These are phyloP conservation scores for Volucella zonaria DNA, from an alignment of 2,888 invertebrate genomes.

Conservation along the genomic window DNA sequence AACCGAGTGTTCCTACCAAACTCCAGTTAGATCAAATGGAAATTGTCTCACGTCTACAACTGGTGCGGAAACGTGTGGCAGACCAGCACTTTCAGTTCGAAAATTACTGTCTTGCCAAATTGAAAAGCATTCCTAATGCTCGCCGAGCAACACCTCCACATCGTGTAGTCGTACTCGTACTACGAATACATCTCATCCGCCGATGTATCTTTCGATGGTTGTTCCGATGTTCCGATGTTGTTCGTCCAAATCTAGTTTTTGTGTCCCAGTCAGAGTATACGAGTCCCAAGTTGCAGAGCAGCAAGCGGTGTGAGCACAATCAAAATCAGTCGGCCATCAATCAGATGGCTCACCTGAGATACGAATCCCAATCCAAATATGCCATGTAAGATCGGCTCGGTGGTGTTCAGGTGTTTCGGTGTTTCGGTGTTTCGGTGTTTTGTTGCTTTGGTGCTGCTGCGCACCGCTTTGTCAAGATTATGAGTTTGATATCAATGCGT, in stretches of 20 bases:
- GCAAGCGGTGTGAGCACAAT: slow-evolving; percentile 63
- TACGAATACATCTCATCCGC: not conserved
- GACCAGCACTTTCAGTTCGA: slow-evolving; percentile 31
- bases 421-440: no score
- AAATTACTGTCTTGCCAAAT: slow-evolving; percentile 48
- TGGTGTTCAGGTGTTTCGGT: no score
- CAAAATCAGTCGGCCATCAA: slow-evolving; percentile 71
- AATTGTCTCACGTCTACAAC: slow-evolving; percentile 68
- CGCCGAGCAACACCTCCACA: slow-evolving; percentile 42
- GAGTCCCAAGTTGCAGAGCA: not conserved
- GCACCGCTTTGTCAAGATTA: slow-evolving; percentile 70
- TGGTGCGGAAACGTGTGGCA: slow-evolving; percentile 67
- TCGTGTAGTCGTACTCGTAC: slow-evolving; percentile 2
- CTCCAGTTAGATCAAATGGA: slow-evolving; percentile 58
- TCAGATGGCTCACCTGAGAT: slow-evolving; percentile 62
- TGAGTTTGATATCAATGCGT: slow-evolving; percentile 73
- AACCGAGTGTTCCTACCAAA: slow-evolving; percentile 29
- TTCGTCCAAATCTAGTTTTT: slow-evolving; percentile 50
- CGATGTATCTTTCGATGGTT: slow-evolving; percentile 15
- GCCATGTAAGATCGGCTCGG: no score
- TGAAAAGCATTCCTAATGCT: slow-evolving; percentile 58
- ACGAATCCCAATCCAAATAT: slow-evolving; percentile 1
- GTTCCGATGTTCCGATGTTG: not conserved
- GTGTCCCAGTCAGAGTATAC: not conserved
- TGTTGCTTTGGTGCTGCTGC: slow-evolving; percentile 41